Conservation (phyloP, 1,140 invertebrate genomes). For the Pseudobourletiella spinata region DNA sequence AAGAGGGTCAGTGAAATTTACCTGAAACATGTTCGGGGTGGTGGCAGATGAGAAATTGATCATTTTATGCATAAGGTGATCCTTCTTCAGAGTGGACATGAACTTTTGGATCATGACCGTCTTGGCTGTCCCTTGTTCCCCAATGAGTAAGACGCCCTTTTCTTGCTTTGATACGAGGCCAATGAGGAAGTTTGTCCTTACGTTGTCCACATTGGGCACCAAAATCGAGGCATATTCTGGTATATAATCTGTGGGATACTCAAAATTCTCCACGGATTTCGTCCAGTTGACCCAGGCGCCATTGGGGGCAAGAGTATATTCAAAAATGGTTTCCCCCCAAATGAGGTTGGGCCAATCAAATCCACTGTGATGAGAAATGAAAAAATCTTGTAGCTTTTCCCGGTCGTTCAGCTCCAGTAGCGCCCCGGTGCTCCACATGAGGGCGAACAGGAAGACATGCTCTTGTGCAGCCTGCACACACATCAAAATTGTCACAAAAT, state of each 20-base stretch:
- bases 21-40: slow-evolving; percentile 73
- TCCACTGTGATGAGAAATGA: slow-evolving; percentile 54
- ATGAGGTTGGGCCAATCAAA: slow-evolving; percentile 46
- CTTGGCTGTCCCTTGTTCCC: slow-evolving; percentile 81
- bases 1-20: too few species aligned
- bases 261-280: slow-evolving; percentile 58
- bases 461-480: slow-evolving; percentile 49
- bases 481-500: too few species aligned
- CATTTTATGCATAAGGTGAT: slow-evolving; percentile 65
- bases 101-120: slow-evolving; percentile 85
- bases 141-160: slow-evolving; percentile 72
- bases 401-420: slow-evolving; percentile 67
- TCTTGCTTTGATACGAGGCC: slow-evolving; percentile 67
- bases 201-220: slow-evolving; percentile 81
- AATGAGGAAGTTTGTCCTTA: slow-evolving; percentile 72
- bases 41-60: slow-evolving; percentile 85
- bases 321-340: slow-evolving; percentile 69
- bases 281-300: slow-evolving; percentile 76
- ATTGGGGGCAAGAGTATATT: slow-evolving; percentile 63
- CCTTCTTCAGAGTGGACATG: slow-evolving; percentile 64
- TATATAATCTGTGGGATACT: slow-evolving; percentile 62
- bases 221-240: slow-evolving; percentile 72
- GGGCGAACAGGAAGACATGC: slow-evolving; percentile 61
- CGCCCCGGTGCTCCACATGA: slow-evolving; percentile 83
- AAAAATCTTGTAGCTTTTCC: slow-evolving; percentile 60